Evolutionary conservation across 1,140 invertebrate genomes (phyloP).

Genomic region (Galleria mellonella): DNA sequence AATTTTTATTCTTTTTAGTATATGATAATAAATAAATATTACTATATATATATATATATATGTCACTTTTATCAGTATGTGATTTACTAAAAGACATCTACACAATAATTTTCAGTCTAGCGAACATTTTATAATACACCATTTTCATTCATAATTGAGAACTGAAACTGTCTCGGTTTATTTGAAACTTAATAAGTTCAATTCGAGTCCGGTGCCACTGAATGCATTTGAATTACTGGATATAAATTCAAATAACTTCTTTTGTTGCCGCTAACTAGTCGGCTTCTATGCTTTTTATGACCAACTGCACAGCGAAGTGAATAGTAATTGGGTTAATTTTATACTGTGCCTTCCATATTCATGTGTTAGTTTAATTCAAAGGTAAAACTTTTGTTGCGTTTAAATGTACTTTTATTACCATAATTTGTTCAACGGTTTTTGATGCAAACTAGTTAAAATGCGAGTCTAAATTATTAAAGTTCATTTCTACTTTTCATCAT

Average conservation of each 20-base stretch:
- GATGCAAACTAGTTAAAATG: no score
- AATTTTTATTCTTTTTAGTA: no score
- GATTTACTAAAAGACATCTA: not conserved
- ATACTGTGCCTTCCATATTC: not conserved
- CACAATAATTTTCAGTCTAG: no score
- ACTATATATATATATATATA: not conserved
- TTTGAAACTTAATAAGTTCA: conserved; percentile 9
- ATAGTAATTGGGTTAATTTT: not conserved
- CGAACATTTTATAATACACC: no score
- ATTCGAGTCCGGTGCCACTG: not conserved
- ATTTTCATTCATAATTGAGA: not conserved
- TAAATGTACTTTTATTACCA: no score
- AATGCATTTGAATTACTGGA: conserved; percentile 12
- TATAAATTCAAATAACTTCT: conserved; percentile 6
- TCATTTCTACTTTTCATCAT: no score
- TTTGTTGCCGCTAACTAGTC: conserved; percentile 1
- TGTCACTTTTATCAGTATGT: not conserved
- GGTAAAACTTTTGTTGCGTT: no score
- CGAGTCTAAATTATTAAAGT: no score
- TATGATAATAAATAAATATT: no score
- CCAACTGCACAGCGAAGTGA: not conserved
- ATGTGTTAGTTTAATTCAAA: no score
- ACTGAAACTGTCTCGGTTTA: not conserved
- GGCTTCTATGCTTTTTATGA: not conserved
- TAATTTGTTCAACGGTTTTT: no score